A percentile compares a stretch with the other conserved stretches of the same genome.
These are phyloP conservation scores for Ctenopoma multispine DNA, from an alignment of 2,797 vertebrate genomes.

Conservation along the genomic window DNA sequence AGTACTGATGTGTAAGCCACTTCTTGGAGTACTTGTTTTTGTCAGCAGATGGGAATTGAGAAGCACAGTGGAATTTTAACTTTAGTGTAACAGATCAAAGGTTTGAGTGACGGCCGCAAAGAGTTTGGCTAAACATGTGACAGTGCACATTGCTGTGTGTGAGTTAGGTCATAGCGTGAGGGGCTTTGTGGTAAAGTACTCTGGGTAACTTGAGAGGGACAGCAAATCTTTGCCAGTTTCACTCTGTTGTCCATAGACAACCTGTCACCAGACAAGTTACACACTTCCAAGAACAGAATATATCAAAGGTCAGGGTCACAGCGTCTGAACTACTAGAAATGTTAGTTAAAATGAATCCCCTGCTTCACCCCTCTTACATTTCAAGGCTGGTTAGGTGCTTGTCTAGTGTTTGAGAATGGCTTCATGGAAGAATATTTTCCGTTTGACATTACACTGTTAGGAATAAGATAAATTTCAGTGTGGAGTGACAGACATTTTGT, in stretches of 20 bases:
- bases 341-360: neutral
- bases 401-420: neutral
- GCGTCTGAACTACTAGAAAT: neutral
- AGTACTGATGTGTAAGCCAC: neutral
- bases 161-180: neutral
- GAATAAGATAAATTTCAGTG: too few relatives aligned
- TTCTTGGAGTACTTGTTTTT: neutral
- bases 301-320: conserved; percentile 4
- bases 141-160: neutral
- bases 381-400: neutral
- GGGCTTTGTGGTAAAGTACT: neutral
- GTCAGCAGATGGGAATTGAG: neutral
- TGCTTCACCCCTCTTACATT: neutral
- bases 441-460: too few relatives aligned
- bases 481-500: too few relatives aligned
- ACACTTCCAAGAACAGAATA: neutral
- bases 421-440: too few relatives aligned
- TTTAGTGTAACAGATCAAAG: neutral
- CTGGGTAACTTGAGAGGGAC: conserved; percentile 39
- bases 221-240: neutral
- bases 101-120: neutral
- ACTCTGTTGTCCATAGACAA: conserved; percentile 12
- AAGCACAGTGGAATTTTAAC: rapidly evolving
- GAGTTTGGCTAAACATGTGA: conserved; percentile 10
- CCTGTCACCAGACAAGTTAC: neutral